These are phyloP conservation scores for Quadriops clusia DNA, from an alignment of 2,888 invertebrate genomes.

Conservation along the genomic window DNA sequence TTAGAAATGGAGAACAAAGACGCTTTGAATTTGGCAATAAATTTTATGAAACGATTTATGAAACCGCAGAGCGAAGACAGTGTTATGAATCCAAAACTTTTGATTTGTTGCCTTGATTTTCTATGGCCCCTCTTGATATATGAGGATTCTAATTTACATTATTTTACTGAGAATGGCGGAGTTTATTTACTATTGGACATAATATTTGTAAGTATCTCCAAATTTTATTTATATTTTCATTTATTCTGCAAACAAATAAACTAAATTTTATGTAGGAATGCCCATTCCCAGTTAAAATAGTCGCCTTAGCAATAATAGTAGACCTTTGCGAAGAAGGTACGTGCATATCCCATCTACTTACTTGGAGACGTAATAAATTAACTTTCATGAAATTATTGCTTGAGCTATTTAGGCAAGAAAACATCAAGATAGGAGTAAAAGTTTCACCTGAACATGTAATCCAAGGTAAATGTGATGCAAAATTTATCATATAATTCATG, in stretches of 20 bases:
- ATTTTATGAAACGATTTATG: conserved; percentile 14
- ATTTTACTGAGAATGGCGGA: conserved; percentile 32
- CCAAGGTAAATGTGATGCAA: no score
- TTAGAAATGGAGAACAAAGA: no score
- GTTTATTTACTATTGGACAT: conserved; percentile 34
- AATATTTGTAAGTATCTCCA: conserved; percentile 27
- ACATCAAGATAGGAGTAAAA: conserved; percentile 22
- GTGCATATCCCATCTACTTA: conserved; percentile 24
- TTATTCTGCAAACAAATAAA: not conserved
- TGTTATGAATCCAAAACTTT: conserved; percentile 28
- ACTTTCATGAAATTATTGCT: conserved; percentile 25
- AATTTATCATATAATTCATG: no score
- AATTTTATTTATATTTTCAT: not conserved
- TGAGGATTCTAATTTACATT: conserved; percentile 21
- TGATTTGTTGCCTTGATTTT: conserved; percentile 33
- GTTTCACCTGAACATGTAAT: no score
- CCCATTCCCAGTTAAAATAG: conserved; percentile 20
- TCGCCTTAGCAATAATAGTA: conserved; percentile 25
- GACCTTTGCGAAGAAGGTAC: conserved; percentile 25
- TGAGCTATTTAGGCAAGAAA: conserved; percentile 29
- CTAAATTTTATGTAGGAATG: conserved; percentile 8
- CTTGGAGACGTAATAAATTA: conserved; percentile 29
- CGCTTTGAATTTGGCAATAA: no score
- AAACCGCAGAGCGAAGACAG: conserved; percentile 23
- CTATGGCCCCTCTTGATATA: conserved; percentile 33